Evolutionary conservation across 2,797 vertebrate genomes (phyloP).

Genomic region (Pitangus sulphuratus): DNA sequence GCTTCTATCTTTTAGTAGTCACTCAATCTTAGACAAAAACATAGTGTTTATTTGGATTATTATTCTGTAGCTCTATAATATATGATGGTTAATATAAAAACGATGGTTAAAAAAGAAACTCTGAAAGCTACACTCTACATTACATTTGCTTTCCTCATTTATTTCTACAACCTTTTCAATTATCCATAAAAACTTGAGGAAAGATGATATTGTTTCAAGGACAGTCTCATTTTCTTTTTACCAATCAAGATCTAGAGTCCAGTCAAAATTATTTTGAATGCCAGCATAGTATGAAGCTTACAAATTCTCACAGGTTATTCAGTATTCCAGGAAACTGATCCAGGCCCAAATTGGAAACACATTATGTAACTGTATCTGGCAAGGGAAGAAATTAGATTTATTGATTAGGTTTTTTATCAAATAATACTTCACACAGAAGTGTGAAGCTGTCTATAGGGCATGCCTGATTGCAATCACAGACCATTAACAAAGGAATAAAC

Average conservation of each 20-base stretch:
- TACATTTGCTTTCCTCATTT: neutral
- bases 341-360: slow-evolving; percentile 7
- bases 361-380: slow-evolving; percentile 38
- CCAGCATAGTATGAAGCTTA: neutral
- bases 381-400: slow-evolving; percentile 47
- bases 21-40: neutral
- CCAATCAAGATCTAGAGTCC: neutral
- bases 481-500: slow-evolving; percentile 57
- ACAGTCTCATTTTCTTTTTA: neutral
- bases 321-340: slow-evolving; percentile 20
- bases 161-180: neutral
- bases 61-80: neutral
- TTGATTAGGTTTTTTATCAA: slow-evolving; percentile 56
- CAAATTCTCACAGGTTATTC: slow-evolving; percentile 8
- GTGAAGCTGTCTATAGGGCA: slow-evolving; percentile 15
- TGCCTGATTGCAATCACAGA: neutral
- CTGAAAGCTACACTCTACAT: neutral
- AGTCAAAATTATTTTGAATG: neutral
- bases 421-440: slow-evolving; percentile 28
- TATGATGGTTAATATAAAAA: neutral
- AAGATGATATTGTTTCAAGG: neutral
- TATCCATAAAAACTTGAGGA: neutral
- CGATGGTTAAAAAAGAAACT: neutral
- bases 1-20: neutral
- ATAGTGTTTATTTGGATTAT: neutral